Base-by-base conservation (phyloP, 2,797 vertebrate species). In the Ciconia nigra region DNA sequence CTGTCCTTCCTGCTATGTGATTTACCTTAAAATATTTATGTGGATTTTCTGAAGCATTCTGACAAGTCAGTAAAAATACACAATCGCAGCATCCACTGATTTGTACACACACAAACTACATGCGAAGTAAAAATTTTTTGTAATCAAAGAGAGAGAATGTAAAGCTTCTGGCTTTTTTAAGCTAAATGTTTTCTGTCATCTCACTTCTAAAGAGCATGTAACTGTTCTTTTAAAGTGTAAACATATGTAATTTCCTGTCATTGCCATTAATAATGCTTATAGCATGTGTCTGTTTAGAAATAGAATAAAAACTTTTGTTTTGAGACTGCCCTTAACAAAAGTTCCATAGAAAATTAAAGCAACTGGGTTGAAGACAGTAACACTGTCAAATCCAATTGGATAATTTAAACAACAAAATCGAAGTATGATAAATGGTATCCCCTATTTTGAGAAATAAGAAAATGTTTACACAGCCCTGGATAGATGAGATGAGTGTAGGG, bases 91-190 rank as follows among this genome's bases (percentile, higher is more conserved):
- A 70, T 84, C 26, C 46, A 4, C 5, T 71, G 14, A 41, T 49
- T 58, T 35, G 4, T 47, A 19, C 2, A 19, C 15, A 22, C 7
- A 17, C 13, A 19, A 49, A 35, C 10, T 41, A 49, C 51, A 67
- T 67, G 35, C 0, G 1, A 77, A 79, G 11, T 54, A 42, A 35
- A 5, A 1, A 2, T 5, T 24, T 47, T n/a, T 65, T 67, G 3
- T 61, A 22, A 12, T 70, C 12, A 11, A 19, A 70, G 28, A 39
- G 9, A 44, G 8, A 18, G 24, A 91, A 35, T 1, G 1, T 18
- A 13, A 54, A 69, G 15, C 46, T 73, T 55, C 26, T 47, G 41
- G 1, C 17, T 82, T 62, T 63, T 89, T 83, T 15, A 55, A 79
- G 13, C 8, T 25, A 62, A 46, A 11, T 28, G 2, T 2, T 46